Evolutionary conservation across 1,140 invertebrate species (phyloP).

Genomic region (Sitodiplosis mosellana): DNA sequence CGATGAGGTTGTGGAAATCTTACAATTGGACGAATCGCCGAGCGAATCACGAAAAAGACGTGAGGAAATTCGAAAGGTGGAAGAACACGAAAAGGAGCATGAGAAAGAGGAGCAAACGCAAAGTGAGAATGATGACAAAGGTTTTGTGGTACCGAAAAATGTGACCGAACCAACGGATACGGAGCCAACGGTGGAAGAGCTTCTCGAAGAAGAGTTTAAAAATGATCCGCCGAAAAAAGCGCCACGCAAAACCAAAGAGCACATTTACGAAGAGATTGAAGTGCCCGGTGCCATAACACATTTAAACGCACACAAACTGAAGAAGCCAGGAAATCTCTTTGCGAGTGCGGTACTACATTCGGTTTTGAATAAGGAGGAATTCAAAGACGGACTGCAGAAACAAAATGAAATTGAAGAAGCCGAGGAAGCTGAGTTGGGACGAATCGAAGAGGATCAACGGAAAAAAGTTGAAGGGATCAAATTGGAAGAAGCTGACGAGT

Average conservation of each 20-base stretch:
- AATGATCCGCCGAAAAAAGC: constrained; percentile 17
- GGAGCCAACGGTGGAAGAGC: background rate
- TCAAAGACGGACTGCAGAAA: background rate
- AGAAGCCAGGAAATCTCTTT: background rate
- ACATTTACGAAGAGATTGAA: constrained; percentile 37
- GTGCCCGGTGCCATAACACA: constrained; percentile 10
- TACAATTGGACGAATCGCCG: constrained; percentile 23
- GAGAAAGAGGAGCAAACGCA: constrained; percentile 22
- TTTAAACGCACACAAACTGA: background rate
- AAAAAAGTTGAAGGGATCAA: too few species aligned
- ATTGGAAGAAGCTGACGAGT: too few species aligned
- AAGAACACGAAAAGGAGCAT: constrained; percentile 9
- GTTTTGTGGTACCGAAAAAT: constrained; percentile 16
- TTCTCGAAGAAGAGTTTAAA: constrained; percentile 2
- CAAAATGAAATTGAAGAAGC: background rate
- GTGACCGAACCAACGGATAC: constrained; percentile 5
- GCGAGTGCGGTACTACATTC: background rate
- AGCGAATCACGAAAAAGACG: constrained; percentile 17
- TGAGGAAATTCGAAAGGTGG: constrained; percentile 5
- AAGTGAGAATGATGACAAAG: constrained; percentile 4
- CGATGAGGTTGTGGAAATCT: constrained; percentile 19
- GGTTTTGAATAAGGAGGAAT: background rate
- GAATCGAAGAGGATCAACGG: too few species aligned
- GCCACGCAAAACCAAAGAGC: constrained; percentile 30
- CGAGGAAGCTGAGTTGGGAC: background rate